Evolutionary conservation across 2,797 vertebrate species (phyloP).

Genomic region (Sandelia bainsii): DNA sequence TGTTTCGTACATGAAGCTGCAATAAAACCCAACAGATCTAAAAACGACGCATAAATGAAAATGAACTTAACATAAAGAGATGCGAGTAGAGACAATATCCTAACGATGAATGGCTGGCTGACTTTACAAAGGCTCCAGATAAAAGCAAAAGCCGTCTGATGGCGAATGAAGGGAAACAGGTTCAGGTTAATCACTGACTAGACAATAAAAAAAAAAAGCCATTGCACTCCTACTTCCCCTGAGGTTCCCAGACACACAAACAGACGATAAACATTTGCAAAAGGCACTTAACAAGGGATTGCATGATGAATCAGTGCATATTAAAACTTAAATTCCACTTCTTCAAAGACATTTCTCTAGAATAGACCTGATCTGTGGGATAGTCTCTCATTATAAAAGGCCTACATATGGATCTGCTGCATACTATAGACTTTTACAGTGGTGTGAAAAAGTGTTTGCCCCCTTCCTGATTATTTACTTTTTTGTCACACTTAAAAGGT

Average conservation of each 20-base stretch:
- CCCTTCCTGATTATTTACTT: no score
- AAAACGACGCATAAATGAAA: slow-evolving; percentile 40
- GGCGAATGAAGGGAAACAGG: slow-evolving; percentile 55
- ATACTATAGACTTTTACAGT: slow-evolving; percentile 37
- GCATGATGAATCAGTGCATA: slow-evolving; percentile 75
- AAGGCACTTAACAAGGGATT: slow-evolving; percentile 81
- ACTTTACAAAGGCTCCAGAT: slow-evolving; percentile 55
- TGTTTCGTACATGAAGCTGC: slow-evolving; percentile 72
- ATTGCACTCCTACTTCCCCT: slow-evolving; percentile 70
- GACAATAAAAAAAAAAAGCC: slow-evolving; percentile 57
- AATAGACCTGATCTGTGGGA: slow-evolving; percentile 51
- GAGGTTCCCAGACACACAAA: slow-evolving; percentile 72
- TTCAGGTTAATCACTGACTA: slow-evolving; percentile 62
- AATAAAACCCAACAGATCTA: slow-evolving; percentile 63
- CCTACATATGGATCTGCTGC: slow-evolving; percentile 27
- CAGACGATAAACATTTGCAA: slow-evolving; percentile 70
- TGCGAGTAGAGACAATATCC: slow-evolving; percentile 8
- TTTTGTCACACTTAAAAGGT: no score
- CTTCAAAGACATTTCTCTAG: slow-evolving; percentile 48
- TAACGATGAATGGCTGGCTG: slow-evolving; percentile 28
- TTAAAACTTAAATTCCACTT: slow-evolving; percentile 54
- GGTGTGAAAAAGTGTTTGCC: no score
- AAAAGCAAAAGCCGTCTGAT: slow-evolving; percentile 55
- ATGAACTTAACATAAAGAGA: slow-evolving; percentile 11
- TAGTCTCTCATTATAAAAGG: slow-evolving; percentile 28